Conservation (phyloP, 1,140 invertebrate genomes). For the Cotesia glomerata region DNA sequence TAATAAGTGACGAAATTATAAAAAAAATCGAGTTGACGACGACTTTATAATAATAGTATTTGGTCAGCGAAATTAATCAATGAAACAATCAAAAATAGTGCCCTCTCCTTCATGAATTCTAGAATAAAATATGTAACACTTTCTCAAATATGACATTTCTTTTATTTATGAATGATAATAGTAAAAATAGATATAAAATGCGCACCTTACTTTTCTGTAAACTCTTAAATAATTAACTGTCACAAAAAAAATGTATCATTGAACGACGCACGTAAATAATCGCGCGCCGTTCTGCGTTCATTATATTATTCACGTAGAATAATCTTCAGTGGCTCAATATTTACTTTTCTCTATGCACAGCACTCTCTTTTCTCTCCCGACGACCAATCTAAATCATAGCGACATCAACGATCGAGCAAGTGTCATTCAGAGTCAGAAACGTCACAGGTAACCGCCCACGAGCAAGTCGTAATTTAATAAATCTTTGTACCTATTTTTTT, state of each 20-base stretch:
- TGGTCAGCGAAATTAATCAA: constrained; percentile 4
- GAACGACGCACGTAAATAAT: constrained; percentile 32
- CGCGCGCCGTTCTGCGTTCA: constrained; percentile 37
- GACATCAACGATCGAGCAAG: constrained; percentile 31
- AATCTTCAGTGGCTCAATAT: constrained; percentile 36
- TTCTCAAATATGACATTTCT: too few species aligned
- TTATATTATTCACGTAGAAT: constrained; percentile 27
- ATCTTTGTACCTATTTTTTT: background rate
- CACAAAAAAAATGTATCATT: constrained; percentile 22
- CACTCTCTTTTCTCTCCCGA: constrained; percentile 39
- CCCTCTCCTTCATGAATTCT: background rate
- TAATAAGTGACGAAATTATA: background rate
- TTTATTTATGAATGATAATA: background rate
- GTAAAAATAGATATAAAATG: constrained; percentile 33
- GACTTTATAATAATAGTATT: background rate
- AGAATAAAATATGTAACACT: background rate
- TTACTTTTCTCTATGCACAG: constrained; percentile 44
- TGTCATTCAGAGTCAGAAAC: constrained; percentile 35
- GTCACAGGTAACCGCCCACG: constrained; percentile 29
- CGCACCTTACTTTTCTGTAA: constrained; percentile 14
- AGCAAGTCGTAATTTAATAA: constrained; percentile 15
- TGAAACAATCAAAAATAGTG: constrained; percentile 13
- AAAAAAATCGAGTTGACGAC: background rate
- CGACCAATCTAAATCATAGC: constrained; percentile 34
- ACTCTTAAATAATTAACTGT: constrained; percentile 12